Conservation (phyloP, 2,797 vertebrate species). For the Micromesistius poutassou region DNA sequence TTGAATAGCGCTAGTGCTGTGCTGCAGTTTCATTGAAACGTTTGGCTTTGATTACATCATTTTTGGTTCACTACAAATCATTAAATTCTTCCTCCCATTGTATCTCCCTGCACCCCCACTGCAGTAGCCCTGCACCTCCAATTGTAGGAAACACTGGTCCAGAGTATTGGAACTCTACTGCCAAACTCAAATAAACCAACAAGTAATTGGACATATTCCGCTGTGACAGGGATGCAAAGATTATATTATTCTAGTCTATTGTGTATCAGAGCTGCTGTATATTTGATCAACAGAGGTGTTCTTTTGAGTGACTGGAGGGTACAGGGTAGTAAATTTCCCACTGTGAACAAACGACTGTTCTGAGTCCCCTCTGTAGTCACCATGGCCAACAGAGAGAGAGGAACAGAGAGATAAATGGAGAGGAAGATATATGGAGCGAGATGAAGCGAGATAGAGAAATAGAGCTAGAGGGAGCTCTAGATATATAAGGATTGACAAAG, state of each 20-base stretch:
- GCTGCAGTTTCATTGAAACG: too few species aligned
- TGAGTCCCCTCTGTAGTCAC: background rate
- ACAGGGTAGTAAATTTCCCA: too few species aligned
- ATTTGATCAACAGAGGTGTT: background rate
- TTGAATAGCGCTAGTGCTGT: too few species aligned
- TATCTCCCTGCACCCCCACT: too few species aligned
- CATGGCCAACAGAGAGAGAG: background rate
- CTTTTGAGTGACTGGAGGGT: too few species aligned
- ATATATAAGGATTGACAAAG: background rate
- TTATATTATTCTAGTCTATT: background rate
- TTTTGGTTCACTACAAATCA: too few species aligned
- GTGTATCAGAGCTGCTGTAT: background rate
- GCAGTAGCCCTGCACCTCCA: too few species aligned
- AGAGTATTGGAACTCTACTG: background rate
- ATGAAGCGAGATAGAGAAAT: background rate
- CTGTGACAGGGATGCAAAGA: background rate
- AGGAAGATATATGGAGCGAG: background rate
- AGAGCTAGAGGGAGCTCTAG: background rate
- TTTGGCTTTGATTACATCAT: too few species aligned
- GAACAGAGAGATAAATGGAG: background rate
- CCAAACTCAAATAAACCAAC: background rate
- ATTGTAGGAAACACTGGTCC: background rate
- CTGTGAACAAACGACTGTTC: background rate
- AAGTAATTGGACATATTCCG: background rate
- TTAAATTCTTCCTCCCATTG: too few species aligned